Conservation (phyloP, 2,797 vertebrate genomes). For the Thripadectes ignobilis region DNA sequence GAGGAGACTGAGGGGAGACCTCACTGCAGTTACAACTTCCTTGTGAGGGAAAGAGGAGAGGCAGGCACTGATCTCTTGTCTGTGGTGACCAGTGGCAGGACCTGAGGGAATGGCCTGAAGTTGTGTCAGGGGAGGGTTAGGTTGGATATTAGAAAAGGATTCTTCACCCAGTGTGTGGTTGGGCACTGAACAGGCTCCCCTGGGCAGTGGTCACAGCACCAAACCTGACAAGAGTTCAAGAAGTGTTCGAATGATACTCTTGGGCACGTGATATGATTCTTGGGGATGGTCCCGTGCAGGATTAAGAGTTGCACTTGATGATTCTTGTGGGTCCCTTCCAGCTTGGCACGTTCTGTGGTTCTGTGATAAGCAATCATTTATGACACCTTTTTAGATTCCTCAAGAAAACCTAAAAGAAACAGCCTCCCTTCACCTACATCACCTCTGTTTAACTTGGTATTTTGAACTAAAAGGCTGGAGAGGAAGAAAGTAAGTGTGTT, state of each 20-base stretch:
- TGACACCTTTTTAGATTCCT: neutral
- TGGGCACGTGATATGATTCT: neutral
- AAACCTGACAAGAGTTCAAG: neutral
- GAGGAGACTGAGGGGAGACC: neutral
- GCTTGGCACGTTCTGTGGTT: neutral
- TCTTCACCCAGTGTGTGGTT: neutral
- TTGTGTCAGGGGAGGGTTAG: neutral
- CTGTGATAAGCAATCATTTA: neutral
- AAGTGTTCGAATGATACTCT: neutral
- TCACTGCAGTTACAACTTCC: neutral
- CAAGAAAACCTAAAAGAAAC: neutral
- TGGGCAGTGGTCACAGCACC: neutral
- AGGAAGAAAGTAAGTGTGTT: neutral
- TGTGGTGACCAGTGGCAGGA: neutral
- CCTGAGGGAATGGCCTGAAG: neutral
- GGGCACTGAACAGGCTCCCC: neutral
- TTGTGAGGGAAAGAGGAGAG: neutral
- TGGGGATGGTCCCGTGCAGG: neutral
- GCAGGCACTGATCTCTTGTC: neutral
- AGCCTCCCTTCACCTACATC: neutral
- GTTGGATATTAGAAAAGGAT: neutral
- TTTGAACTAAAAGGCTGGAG: neutral
- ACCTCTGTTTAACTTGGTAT: neutral
- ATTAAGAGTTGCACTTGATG: neutral
- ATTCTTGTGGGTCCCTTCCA: neutral